phyloP scores from a whole-genome alignment of 1,140 invertebrate species.

The Pseudomyrmex pallidus region DNA sequence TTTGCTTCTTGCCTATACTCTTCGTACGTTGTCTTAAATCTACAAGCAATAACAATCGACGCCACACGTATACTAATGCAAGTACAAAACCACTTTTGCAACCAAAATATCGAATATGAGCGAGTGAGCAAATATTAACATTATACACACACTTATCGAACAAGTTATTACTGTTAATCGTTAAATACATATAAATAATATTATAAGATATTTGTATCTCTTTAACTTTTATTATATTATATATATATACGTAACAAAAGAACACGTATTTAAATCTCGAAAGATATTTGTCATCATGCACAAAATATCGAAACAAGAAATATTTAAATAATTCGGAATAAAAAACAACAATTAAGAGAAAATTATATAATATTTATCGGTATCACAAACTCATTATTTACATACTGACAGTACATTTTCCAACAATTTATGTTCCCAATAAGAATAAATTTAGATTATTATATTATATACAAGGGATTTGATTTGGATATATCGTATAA shows the following conservation, averaged over 20 bases:
- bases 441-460: constrained; percentile 35
- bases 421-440: neutral
- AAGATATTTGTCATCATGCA: constrained; percentile 25
- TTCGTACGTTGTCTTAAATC: constrained; percentile 31
- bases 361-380: neutral
- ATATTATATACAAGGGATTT: neutral
- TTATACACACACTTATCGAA: neutral
- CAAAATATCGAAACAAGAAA: constrained; percentile 3
- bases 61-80: constrained; percentile 13
- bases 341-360: neutral
- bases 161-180: neutral
- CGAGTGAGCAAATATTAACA: constrained; percentile 37
- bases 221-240: neutral
- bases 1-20: neutral
- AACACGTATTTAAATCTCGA: constrained; percentile 16
- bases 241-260: neutral
- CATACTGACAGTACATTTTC: neutral
- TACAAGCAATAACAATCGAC: constrained; percentile 31
- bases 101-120: constrained; percentile 12
- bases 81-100: constrained; percentile 27
- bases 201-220: neutral
- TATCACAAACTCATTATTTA: constrained; percentile 17
- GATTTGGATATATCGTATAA: constrained; percentile 6
- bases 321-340: neutral
- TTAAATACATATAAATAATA: constrained; percentile 6